Percentiles rank a stretch among this genome's conserved stretches.
phyloP scores from a whole-genome alignment of 92 coral and sea anemone genomes.

The Parazoanthus atlanticus region DNA sequence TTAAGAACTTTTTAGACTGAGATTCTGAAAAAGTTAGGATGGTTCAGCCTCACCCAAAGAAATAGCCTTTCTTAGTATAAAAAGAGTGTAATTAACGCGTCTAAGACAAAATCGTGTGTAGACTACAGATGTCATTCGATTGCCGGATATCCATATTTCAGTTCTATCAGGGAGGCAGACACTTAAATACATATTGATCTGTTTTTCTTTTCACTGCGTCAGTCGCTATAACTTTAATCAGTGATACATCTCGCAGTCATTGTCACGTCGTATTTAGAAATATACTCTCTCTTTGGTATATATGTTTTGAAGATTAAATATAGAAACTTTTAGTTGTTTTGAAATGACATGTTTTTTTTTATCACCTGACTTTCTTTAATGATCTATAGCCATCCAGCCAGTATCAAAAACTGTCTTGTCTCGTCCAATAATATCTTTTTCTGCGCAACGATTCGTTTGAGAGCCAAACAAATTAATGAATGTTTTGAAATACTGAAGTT shows the following conservation, averaged over 20 bases:
- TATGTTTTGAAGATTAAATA: neutral
- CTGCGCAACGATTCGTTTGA: neutral
- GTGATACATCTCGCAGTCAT: too few species aligned
- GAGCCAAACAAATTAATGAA: neutral
- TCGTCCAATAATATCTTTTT: neutral
- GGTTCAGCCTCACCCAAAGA: too few species aligned
- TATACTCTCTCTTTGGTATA: neutral
- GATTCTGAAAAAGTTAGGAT: too few species aligned
- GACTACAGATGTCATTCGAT: too few species aligned
- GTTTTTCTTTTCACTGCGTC: neutral
- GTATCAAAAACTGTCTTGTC: neutral
- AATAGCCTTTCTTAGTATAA: too few species aligned
- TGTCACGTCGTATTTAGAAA: too few species aligned
- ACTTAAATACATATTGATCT: neutral
- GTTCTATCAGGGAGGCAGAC: neutral
- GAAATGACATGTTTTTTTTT: too few species aligned
- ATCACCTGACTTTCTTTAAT: neutral
- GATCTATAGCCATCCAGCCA: neutral
- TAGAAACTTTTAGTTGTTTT: neutral
- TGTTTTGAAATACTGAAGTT: neutral
- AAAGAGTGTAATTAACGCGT: too few species aligned
- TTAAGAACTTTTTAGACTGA: too few species aligned
- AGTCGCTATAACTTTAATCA: too few species aligned
- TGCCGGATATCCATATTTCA: neutral
- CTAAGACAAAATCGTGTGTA: too few species aligned